phyloP scores from a whole-genome alignment of 2,888 invertebrate genomes.

The Augochlorella aurata region DNA sequence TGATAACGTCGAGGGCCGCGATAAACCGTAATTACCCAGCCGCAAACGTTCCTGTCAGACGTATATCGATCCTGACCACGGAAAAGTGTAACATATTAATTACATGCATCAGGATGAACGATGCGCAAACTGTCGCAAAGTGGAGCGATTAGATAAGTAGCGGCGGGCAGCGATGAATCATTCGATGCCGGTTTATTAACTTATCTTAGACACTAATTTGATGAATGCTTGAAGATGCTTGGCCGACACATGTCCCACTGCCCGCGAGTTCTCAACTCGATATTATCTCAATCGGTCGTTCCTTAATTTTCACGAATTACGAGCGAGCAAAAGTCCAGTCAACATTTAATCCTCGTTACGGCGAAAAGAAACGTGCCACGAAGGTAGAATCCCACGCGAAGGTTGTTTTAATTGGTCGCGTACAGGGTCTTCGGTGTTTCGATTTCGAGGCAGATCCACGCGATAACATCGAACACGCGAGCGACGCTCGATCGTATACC shows the following conservation, averaged over 20 bases:
- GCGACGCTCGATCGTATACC: not conserved
- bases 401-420: not conserved
- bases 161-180: constrained; percentile 57
- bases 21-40: constrained; percentile 43
- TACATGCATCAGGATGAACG: constrained; percentile 58
- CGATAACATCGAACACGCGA: not conserved
- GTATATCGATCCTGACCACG: constrained; percentile 16
- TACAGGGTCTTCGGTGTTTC: not conserved
- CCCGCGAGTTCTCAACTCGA: not conserved
- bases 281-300: not conserved
- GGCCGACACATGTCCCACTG: not conserved
- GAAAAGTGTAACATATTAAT: constrained; percentile 54
- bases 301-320: not conserved
- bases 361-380: not conserved
- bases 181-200: constrained; percentile 61
- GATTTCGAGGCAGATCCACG: not conserved
- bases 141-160: constrained; percentile 69
- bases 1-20: constrained; percentile 38
- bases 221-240: constrained; percentile 55
- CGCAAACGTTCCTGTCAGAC: constrained; percentile 15
- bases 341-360: not conserved
- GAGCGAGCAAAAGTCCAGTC: not conserved
- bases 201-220: constrained; percentile 59
- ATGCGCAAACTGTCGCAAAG: constrained; percentile 58
- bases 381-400: not conserved